Evolutionary conservation across 2,113 vertebrate species (phyloP).

Genomic region (Bothrops jararaca): DNA sequence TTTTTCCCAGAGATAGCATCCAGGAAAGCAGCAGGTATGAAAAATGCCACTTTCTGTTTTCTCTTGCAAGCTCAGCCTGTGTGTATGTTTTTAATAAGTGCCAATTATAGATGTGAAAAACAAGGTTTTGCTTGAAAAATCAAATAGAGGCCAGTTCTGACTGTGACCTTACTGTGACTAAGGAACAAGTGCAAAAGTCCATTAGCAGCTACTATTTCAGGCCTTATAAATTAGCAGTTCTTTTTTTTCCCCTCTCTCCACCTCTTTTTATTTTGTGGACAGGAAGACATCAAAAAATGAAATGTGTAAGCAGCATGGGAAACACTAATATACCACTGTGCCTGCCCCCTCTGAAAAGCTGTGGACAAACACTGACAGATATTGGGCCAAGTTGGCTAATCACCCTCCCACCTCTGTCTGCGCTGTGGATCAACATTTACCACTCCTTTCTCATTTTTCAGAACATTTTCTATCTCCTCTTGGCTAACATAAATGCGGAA

Average conservation of each 20-base stretch:
- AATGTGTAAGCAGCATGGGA: slow-evolving; percentile 39
- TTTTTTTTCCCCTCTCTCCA: not conserved
- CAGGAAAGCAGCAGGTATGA: not conserved
- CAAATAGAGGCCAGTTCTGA: slow-evolving; percentile 62
- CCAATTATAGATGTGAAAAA: slow-evolving; percentile 47
- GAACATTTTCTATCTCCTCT: not conserved
- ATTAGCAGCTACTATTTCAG: slow-evolving; percentile 66
- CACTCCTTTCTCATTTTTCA: not conserved
- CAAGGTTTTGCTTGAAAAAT: slow-evolving; percentile 60
- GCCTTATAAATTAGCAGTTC: slow-evolving; percentile 62
- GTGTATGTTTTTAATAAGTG: slow-evolving; percentile 43
- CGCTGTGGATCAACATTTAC: not conserved
- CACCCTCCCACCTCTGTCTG: not conserved
- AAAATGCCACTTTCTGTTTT: slow-evolving; percentile 51
- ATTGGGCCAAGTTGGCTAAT: slow-evolving; percentile 49
- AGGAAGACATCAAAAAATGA: slow-evolving; percentile 58
- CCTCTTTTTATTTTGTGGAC: slow-evolving; percentile 37
- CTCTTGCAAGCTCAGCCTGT: slow-evolving; percentile 24
- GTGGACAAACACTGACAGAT: slow-evolving; percentile 30
- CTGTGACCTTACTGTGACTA: slow-evolving; percentile 64
- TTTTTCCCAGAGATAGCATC: not conserved
- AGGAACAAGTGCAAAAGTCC: slow-evolving; percentile 60
- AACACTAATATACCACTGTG: slow-evolving; percentile 34
- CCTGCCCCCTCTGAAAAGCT: slow-evolving; percentile 16
- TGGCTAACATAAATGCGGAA: slow-evolving; percentile 10